phyloP scores from a whole-genome alignment of 1,140 invertebrate species.

The Ceratina japonica region DNA sequence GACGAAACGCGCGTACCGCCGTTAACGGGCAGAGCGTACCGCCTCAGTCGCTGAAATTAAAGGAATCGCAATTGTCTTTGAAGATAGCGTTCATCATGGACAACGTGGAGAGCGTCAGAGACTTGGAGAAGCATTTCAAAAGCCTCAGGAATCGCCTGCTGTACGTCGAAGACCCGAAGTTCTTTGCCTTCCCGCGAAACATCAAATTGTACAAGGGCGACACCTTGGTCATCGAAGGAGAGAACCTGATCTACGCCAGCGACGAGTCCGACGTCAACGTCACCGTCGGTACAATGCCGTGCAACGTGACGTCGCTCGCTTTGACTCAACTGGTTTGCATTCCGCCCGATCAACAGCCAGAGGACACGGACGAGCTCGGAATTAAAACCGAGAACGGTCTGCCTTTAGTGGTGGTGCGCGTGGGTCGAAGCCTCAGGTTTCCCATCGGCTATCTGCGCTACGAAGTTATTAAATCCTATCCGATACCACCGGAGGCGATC shows the following conservation, averaged over 20 bases:
- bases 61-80: conserved; percentile 83
- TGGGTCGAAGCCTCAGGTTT: conserved; percentile 92
- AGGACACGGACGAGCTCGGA: conserved; percentile 91
- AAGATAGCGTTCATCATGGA: conserved; percentile 97
- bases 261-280: conserved; percentile 96
- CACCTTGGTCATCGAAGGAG: conserved; percentile 96
- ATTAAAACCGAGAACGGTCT: conserved; percentile 87
- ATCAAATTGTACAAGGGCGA: conserved; percentile 96
- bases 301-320: conserved; percentile 96
- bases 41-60: conserved; percentile 66
- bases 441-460: conserved; percentile 94
- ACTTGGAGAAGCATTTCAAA: conserved; percentile 93
- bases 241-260: conserved; percentile 93
- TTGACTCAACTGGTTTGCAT: conserved; percentile 93
- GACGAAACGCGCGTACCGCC: conserved; percentile 51
- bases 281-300: conserved; percentile 91
- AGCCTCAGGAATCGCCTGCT: conserved; percentile 88
- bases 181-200: conserved; percentile 91
- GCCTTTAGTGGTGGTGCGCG: conserved; percentile 93
- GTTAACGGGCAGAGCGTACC: conserved; percentile 18
- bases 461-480: conserved; percentile 90
- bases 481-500: conserved; percentile 92
- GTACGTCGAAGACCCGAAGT: conserved; percentile 95
- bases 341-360: conserved; percentile 92
- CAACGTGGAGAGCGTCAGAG: conserved; percentile 91